Conservation (phyloP, 2,888 invertebrate genomes). For the Drosophila rubida region DNA sequence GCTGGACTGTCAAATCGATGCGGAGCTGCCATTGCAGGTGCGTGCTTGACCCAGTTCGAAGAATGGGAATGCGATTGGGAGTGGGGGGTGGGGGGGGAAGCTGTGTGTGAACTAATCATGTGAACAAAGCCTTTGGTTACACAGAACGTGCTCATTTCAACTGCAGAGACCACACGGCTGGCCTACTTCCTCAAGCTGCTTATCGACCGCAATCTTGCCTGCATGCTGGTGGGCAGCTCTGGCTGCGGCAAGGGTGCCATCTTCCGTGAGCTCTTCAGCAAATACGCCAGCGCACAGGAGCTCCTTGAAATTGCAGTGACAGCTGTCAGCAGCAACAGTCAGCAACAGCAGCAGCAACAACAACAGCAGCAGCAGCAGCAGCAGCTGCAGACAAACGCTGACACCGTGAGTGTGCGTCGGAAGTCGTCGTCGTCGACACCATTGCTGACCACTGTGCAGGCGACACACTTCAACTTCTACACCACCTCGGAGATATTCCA, state of each 20-base stretch:
- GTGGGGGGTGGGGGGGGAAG: background rate
- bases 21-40: slow-evolving; percentile 94
- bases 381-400: slow-evolving; percentile 4
- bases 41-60: slow-evolving; percentile 47
- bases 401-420: slow-evolving; percentile 28
- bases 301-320: slow-evolving; percentile 87
- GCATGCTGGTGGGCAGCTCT: slow-evolving; percentile 95
- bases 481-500: slow-evolving; percentile 96
- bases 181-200: slow-evolving; percentile 95
- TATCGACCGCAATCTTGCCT: slow-evolving; percentile 91
- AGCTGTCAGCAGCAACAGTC: slow-evolving; percentile 85
- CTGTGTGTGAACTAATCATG: slow-evolving; percentile 55
- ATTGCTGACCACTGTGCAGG: slow-evolving; percentile 75
- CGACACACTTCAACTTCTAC: slow-evolving; percentile 92
- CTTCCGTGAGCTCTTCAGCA: slow-evolving; percentile 89
- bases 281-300: slow-evolving; percentile 73
- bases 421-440: slow-evolving; percentile 86
- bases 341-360: slow-evolving; percentile 82
- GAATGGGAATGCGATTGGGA: background rate
- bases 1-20: slow-evolving; percentile 86
- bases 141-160: slow-evolving; percentile 93
- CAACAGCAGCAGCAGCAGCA: slow-evolving; percentile 86
- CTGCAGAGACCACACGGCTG: slow-evolving; percentile 94
- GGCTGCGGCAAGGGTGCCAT: slow-evolving; percentile 97
- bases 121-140: slow-evolving; percentile 33